phyloP scores from a whole-genome alignment of 2,888 invertebrate genomes.

The Timema podura region DNA sequence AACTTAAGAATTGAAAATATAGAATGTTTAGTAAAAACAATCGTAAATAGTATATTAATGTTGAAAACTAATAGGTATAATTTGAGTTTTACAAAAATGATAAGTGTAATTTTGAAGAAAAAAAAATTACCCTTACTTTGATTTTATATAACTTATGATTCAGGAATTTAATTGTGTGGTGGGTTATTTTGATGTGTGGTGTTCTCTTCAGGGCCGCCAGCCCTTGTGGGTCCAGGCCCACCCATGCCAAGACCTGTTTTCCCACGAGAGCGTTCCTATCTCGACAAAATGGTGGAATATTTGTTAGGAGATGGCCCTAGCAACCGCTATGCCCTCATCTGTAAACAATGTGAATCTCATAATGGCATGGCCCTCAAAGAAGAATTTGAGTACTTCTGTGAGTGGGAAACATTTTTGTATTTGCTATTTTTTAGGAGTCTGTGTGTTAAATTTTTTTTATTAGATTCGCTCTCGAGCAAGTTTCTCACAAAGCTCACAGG shows the following conservation, averaged over 20 bases:
- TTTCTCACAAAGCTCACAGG: too few relatives aligned
- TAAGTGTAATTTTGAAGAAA: too few relatives aligned
- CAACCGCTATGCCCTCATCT: slow-evolving; percentile 93
- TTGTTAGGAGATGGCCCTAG: slow-evolving; percentile 93
- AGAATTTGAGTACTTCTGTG: slow-evolving; percentile 63
- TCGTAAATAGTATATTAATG: too few relatives aligned
- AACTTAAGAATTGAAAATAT: too few relatives aligned
- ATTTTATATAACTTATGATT: too few relatives aligned
- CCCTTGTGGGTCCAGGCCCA: slow-evolving; percentile 40
- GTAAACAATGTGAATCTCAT: slow-evolving; percentile 82
- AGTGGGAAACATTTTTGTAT: slow-evolving; percentile 29
- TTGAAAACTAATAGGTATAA: too few relatives aligned
- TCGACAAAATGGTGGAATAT: slow-evolving; percentile 91
- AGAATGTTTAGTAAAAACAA: too few relatives aligned
- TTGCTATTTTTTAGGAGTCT: too few relatives aligned
- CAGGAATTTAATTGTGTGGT: background rate
- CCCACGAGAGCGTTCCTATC: slow-evolving; percentile 67
- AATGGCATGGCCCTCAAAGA: slow-evolving; percentile 83
- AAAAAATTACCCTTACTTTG: too few relatives aligned
- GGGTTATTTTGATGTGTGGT: background rate
- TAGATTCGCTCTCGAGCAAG: too few relatives aligned
- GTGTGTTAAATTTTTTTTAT: too few relatives aligned
- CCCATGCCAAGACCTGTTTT: slow-evolving; percentile 67
- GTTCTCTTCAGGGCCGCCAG: slow-evolving; percentile 12
- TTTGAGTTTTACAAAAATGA: too few relatives aligned